Conservation (phyloP, 2,888 invertebrate genomes). For the Ormyrus rosae region DNA sequence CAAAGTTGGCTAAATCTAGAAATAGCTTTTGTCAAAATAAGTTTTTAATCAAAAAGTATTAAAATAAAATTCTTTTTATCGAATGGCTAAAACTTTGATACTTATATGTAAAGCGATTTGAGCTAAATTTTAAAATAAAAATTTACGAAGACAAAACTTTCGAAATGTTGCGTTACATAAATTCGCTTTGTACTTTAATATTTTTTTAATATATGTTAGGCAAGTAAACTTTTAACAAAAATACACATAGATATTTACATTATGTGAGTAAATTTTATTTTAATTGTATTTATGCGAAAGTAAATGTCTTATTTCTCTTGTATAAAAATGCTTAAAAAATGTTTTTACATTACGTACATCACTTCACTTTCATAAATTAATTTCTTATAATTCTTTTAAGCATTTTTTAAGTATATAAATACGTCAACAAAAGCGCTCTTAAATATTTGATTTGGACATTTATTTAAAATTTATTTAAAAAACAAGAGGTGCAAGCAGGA, state of each 20-base stretch:
- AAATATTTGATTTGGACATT: background rate
- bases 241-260: constrained; percentile 33
- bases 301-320: constrained; percentile 18
- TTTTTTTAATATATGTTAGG: constrained; percentile 16
- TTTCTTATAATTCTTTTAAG: constrained; percentile 18
- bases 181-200: constrained; percentile 40
- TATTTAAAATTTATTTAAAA: constrained; percentile 1
- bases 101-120: too few relatives aligned
- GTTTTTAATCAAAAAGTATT: background rate
- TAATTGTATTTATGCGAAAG: constrained; percentile 6
- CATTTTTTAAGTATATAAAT: constrained; percentile 6
- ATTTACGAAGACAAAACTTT: background rate
- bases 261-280: constrained; percentile 20
- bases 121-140: background rate
- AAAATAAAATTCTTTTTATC: too few relatives aligned
- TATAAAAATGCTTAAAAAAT: constrained; percentile 39
- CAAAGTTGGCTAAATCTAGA: background rate
- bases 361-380: background rate
- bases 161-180: constrained; percentile 9
- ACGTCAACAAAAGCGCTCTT: background rate
- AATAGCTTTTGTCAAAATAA: background rate
- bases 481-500: constrained; percentile 14
- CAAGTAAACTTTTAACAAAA: constrained; percentile 31
- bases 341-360: constrained; percentile 24
- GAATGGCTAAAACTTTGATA: too few relatives aligned